These are phyloP conservation scores for Montifringilla adamsi DNA, from an alignment of 2,113 vertebrate species.

Conservation along the genomic window DNA sequence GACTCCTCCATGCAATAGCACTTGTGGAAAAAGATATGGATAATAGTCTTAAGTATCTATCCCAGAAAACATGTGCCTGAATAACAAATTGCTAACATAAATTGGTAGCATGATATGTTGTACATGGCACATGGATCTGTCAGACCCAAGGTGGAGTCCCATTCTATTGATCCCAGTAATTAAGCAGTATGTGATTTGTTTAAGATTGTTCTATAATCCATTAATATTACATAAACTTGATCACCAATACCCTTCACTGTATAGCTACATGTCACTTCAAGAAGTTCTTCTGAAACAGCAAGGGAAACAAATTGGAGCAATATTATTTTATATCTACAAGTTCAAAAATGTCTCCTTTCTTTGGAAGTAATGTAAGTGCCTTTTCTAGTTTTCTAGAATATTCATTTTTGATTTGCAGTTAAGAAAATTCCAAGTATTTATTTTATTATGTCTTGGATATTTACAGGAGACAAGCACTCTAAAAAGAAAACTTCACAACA, in stretches of 20 bases:
- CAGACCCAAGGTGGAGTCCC: accelerated
- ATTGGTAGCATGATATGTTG: neutral
- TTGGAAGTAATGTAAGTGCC: neutral
- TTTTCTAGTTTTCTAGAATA: neutral
- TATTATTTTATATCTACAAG: neutral
- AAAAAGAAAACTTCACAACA: neutral
- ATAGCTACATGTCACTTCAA: neutral
- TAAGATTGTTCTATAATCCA: neutral
- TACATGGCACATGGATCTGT: neutral
- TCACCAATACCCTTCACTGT: neutral
- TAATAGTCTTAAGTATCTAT: neutral
- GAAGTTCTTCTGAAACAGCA: neutral
- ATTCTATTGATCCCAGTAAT: neutral
- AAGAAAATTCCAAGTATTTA: neutral
- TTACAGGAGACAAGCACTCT: neutral
- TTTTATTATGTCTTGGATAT: neutral
- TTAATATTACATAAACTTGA: neutral
- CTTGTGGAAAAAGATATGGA: neutral
- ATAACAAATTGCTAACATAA: neutral
- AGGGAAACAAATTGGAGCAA: neutral
- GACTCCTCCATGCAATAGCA: neutral
- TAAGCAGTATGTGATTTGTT: neutral
- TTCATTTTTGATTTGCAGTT: neutral
- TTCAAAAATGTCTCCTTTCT: neutral
- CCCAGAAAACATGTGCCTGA: neutral